Evolutionary conservation across 2,113 vertebrate species (phyloP), one percentile per base, ranked within the genome.

Genomic region (Aptenodytes forsteri): DNA sequence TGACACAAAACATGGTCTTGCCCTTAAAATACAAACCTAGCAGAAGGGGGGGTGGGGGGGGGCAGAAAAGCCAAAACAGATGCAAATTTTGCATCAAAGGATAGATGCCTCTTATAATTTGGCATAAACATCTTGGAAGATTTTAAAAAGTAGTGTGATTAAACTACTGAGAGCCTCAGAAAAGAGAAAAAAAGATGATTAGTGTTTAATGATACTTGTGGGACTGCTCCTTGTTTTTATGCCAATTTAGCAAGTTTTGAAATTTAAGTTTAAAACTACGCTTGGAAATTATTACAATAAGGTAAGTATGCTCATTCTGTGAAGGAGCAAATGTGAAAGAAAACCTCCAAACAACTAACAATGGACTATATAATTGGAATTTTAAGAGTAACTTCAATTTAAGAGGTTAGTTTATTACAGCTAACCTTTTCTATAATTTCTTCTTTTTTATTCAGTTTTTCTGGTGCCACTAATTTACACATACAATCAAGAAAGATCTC

Each of bases 381-480:
- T 95, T 95, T 85, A 82, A 93, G 56, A 83, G 83, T 76, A 91
- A 67, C 29, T 70, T 72, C n/a, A 46, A 67, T 55, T 64, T 27
- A 93, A 58, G 62, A 85, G 29, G 82, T 55, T 93, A 76, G 82
- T 93, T 97, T 90, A 78, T 44, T 62, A 90, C 56, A 82, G 71
- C 58, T 55, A 90, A 52, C 15, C 50, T 95, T 94, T 97, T 83
- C 66, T 80, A 61, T 32, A 79, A 90, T 89, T 65, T 86, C 44
- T 76, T 26, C 30, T 15, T 40, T 90, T 84, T 69, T 40, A 70
- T 59, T 93, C 66, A 11, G 10, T 54, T 94, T 91, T 96, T 67
- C 83, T 85, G 56, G 67, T 90, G 56, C 85, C 95, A 94, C 93
- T 90, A 89, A 96, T 93, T 93, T 94, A 84, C 56, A 75, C 52